A percentile compares a stretch with the other conserved stretches of the same genome.
Evolutionary conservation across 2,113 vertebrate genomes (phyloP).

Genomic region (Rhinoptilus africanus): DNA sequence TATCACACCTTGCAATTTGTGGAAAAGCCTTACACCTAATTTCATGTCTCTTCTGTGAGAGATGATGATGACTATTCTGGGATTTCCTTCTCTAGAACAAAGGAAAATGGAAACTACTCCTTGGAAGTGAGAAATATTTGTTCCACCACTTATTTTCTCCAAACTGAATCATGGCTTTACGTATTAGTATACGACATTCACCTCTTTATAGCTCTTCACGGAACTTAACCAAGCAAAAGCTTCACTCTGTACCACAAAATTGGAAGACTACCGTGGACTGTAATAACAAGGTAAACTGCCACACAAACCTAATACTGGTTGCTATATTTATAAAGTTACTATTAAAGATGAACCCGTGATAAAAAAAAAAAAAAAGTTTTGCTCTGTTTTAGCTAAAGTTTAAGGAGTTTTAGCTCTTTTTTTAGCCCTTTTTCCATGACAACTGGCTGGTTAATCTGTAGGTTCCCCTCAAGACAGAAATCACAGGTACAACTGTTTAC

Average conservation of each 20-base stretch:
- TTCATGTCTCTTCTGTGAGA: neutral
- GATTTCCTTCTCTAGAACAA: neutral
- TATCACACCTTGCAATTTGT: neutral
- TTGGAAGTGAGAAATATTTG: slow-evolving; percentile 7
- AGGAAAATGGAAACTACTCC: neutral
- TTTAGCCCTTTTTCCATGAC: neutral
- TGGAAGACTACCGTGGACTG: neutral
- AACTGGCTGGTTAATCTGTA: neutral
- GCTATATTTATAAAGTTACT: neutral
- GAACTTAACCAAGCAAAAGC: neutral
- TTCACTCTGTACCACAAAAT: neutral
- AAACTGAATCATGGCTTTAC: neutral
- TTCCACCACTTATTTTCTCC: slow-evolving; percentile 13
- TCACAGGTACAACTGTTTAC: neutral
- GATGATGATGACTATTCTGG: neutral
- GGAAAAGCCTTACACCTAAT: neutral
- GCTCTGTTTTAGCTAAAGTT: too few species aligned
- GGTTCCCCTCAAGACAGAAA: neutral
- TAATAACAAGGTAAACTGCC: neutral
- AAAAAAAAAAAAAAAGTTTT: neutral
- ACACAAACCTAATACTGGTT: neutral
- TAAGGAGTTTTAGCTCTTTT: too few species aligned
- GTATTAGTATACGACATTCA: neutral
- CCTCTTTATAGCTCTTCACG: slow-evolving; percentile 5
- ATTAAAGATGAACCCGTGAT: neutral